Conservation (phyloP, 2,797 vertebrate genomes). For the Acanthiza pusilla region DNA sequence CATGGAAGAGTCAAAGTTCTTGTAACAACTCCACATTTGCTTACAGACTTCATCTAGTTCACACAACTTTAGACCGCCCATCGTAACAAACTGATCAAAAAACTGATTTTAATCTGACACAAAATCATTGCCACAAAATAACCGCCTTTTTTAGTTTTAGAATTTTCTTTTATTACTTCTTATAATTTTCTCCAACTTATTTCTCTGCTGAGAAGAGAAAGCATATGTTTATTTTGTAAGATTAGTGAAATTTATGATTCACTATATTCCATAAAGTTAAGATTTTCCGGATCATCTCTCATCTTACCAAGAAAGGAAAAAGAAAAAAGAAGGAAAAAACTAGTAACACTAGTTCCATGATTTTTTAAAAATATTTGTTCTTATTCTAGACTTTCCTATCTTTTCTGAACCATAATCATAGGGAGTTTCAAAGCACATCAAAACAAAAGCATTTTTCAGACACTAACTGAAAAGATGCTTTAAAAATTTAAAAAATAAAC, state of each 20-base stretch:
- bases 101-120: background rate
- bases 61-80: background rate
- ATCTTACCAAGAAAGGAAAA: background rate
- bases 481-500: background rate
- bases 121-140: background rate
- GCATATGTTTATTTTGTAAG: background rate
- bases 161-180: background rate
- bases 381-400: background rate
- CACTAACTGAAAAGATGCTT: background rate
- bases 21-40: background rate
- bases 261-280: background rate
- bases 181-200: background rate
- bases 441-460: background rate
- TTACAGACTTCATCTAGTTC: background rate
- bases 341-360: background rate
- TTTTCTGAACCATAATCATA: background rate
- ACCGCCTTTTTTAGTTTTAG: background rate
- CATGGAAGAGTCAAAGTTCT: background rate
- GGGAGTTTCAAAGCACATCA: background rate
- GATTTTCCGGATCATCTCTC: background rate
- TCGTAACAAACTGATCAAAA: background rate
- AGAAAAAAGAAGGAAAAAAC: background rate
- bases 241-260: background rate
- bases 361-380: background rate
- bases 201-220: background rate